A percentile compares a stretch with the other conserved stretches of the same genome.
Evolutionary conservation across 1,140 invertebrate species (phyloP).

Genomic region (Callitettix versicolor): DNA sequence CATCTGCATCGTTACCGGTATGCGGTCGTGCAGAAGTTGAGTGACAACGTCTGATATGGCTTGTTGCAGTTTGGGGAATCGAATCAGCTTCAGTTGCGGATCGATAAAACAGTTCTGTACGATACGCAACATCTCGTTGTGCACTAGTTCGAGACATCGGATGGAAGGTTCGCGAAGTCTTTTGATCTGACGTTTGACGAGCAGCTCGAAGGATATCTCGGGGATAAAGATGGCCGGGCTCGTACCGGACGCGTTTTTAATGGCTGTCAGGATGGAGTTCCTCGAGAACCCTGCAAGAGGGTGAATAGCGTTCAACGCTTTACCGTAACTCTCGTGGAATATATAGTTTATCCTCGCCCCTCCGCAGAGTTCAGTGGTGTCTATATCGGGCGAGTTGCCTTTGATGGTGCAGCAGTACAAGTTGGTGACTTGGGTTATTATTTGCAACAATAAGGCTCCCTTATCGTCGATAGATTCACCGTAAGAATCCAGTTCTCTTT

Average conservation of each 20-base stretch:
- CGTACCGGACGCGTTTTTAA: slow-evolving; percentile 58
- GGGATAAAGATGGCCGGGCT: slow-evolving; percentile 61
- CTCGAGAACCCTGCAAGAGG: slow-evolving; percentile 48
- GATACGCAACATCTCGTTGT: slow-evolving; percentile 64
- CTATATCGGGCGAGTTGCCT: slow-evolving; percentile 54
- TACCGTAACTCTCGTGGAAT: slow-evolving; percentile 59
- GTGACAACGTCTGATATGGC: slow-evolving; percentile 58
- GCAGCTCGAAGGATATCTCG: slow-evolving; percentile 57
- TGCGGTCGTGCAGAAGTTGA: slow-evolving; percentile 43
- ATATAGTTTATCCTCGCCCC: slow-evolving; percentile 65
- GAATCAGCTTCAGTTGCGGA: slow-evolving; percentile 49
- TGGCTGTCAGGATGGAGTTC: slow-evolving; percentile 56
- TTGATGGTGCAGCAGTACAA: slow-evolving; percentile 58
- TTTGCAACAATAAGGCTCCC: slow-evolving; percentile 51
- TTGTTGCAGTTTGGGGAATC: slow-evolving; percentile 59
- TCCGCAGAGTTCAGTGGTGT: slow-evolving; percentile 59
- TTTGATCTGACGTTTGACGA: slow-evolving; percentile 62
- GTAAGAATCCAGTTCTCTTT: slow-evolving; percentile 47
- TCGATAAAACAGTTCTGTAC: slow-evolving; percentile 36
- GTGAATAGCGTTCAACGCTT: slow-evolving; percentile 48
- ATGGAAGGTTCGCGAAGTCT: slow-evolving; percentile 56
- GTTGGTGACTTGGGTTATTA: slow-evolving; percentile 62
- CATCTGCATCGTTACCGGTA: slow-evolving; percentile 56
- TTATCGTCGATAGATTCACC: slow-evolving; percentile 54
- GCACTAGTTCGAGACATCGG: slow-evolving; percentile 57